Evolutionary conservation across 2,888 invertebrate genomes (phyloP), one percentile per base, ranked within the genome.

Genomic region (Gnatocerus cornutus): DNA sequence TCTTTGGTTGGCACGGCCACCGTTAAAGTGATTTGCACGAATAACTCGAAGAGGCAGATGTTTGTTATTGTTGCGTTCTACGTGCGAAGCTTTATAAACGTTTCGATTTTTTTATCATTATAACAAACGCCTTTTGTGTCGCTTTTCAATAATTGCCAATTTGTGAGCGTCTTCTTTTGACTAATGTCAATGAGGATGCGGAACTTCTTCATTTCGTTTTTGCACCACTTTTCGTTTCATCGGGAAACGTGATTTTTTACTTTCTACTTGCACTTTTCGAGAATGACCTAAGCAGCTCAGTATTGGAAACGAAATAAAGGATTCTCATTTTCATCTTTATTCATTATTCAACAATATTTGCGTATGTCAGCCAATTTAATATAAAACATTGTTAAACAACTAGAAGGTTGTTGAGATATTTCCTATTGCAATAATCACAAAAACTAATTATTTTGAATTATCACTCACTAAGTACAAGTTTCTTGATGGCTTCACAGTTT

Each of bases 11-110:
- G 62, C 71, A 55, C 65, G 67, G 69, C 71, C 72, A 72, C 72
- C 73, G 73, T 72, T 74, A 74, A 72, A 63, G 64, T 65, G 74
- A 72, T 74, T 72, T 72, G 71, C 72, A 72, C 71, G 72, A 69
- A 72, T 72, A 72, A 74, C 68, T 67, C 67, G 43, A 41, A 39
- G 53, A 65, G 46, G 62, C 69, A 66, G 69, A 58, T 69, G 69
- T 63, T 62, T 68, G 62, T 63, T 63, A 52, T 62, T 68, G 62
- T 63, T 63, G 48, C 46, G 39, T 55, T 45, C 39, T 63, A 65
- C 65, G 65, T 65, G 56, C 56, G 56, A 46, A 39, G 33, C 56
- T 65, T 65, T 65, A 55, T 43, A 64, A 64, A 63, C 43, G 30
- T 64, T 64, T 64, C 30, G 45, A 55, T 45, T 55, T 53, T 52